A percentile compares a stretch with the other conserved stretches of the same genome.
phyloP scores from a whole-genome alignment of 1,140 invertebrate species.

The Hycleus cichorii region DNA sequence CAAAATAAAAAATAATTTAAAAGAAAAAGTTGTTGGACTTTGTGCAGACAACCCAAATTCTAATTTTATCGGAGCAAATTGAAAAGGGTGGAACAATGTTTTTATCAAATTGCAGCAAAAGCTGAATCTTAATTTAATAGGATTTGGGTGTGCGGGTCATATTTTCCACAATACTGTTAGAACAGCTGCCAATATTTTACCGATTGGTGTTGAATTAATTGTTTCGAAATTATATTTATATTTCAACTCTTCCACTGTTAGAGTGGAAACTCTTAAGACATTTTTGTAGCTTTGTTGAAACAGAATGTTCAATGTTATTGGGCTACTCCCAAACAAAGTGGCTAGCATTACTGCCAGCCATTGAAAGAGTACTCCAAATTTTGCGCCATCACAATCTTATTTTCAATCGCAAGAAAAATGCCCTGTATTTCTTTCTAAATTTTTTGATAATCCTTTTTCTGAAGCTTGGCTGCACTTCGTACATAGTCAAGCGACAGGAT shows the following conservation, averaged over 20 bases:
- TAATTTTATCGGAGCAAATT: slow-evolving; percentile 11
- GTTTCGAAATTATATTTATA: slow-evolving; percentile 32
- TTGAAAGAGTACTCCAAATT: slow-evolving; percentile 28
- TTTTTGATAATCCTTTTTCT: slow-evolving; percentile 27
- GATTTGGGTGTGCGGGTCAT: slow-evolving; percentile 20
- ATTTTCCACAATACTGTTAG: slow-evolving; percentile 31
- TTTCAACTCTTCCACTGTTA: slow-evolving; percentile 35
- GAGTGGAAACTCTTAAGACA: slow-evolving; percentile 11
- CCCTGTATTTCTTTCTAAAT: slow-evolving; percentile 24
- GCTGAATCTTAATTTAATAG: slow-evolving; percentile 6
- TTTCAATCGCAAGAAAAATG: slow-evolving; percentile 29
- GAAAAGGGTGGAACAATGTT: slow-evolving; percentile 11
- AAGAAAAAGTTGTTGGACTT: slow-evolving; percentile 14
- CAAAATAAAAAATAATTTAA: slow-evolving; percentile 10
- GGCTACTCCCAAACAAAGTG: too few species aligned
- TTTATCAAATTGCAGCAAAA: slow-evolving; percentile 1
- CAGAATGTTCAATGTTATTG: slow-evolving; percentile 8
- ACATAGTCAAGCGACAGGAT: slow-evolving; percentile 8
- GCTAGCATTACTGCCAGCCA: slow-evolving; percentile 22
- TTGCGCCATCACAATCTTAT: slow-evolving; percentile 26
- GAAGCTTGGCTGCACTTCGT: slow-evolving; percentile 18
- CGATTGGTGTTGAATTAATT: slow-evolving; percentile 32
- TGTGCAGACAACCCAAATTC: slow-evolving; percentile 15
- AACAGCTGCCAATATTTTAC: slow-evolving; percentile 28
- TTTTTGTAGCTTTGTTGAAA: too few species aligned